Percentiles rank a stretch among this genome's conserved stretches.
phyloP scores from a whole-genome alignment of 2,113 vertebrate species.

The Suricata suricatta region DNA sequence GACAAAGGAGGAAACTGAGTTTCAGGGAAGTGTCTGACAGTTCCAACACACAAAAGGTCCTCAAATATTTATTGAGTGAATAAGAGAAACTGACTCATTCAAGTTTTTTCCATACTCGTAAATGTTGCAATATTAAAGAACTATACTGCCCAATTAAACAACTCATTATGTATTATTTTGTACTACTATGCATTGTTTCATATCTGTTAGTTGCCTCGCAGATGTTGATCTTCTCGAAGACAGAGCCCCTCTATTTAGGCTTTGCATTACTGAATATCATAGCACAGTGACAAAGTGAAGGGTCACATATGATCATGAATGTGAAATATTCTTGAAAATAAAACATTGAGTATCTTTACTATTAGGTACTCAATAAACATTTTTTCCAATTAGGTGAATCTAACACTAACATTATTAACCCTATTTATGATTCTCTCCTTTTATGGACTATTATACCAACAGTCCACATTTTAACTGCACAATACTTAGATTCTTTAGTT shows the following conservation, averaged over 20 bases:
- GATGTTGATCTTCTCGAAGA: background rate
- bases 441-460: constrained; percentile 6
- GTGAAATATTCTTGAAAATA: constrained; percentile 21
- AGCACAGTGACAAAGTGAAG: background rate
- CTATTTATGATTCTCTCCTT: background rate
- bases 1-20: background rate
- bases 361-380: background rate
- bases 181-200: background rate
- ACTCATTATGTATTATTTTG: background rate
- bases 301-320: background rate
- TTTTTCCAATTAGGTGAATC: background rate
- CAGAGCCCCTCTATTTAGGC: background rate
- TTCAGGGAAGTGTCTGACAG: background rate
- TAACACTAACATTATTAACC: background rate
- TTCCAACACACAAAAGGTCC: background rate
- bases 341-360: background rate
- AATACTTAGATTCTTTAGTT: constrained; percentile 7
- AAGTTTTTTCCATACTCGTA: constrained; percentile 28
- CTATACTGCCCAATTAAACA: background rate
- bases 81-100: background rate
- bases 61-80: background rate
- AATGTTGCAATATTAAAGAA: background rate
- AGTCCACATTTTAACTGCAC: background rate
- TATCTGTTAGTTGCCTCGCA: background rate
- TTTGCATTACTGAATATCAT: background rate